Base-by-base conservation (phyloP, 2,113 vertebrate species). In the Columba janthina region DNA sequence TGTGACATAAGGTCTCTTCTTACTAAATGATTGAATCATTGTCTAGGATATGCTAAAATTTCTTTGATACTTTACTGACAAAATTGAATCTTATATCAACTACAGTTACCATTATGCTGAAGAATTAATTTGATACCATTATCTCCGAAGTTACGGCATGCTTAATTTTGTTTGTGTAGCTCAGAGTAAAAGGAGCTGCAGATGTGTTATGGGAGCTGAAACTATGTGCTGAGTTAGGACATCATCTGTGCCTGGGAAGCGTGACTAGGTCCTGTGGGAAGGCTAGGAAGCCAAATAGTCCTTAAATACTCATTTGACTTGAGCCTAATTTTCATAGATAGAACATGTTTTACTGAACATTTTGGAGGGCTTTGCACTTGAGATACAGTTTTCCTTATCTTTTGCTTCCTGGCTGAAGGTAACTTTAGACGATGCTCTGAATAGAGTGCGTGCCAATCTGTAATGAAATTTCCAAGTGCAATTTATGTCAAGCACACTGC, bases 401-500 rank as follows among this genome's bases (percentile, higher is more conserved):
- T 73, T 71, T 28, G 21, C 88, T 95, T 93, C 70, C 76, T 91
- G 86, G 93, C 86, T 88, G 88, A 89, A 95, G 72, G 62, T 87
- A 91, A 80, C 90, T 85, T 61, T 25, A 75, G 80, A 65, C 81
- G 90, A 85, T 88, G 53, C 69, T 88, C 62, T 53, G 53, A 95
- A 86, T 42, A 64, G 72, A n/a, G 26, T 66, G 76, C 0, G 7
- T 87, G 88, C 83, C 92, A 92, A 92, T 72, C 76, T 1, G 0
- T 90, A 97, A 94, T 97, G 93, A 62, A 95, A 48, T 94, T 97
- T 96, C 92, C 88, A 92, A 91, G 93, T 74, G 42, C 71, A 62
- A 7, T 96, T 94, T 88, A 72, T 95, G 81, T 95, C 83, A 90
- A 90, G 56, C 50, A 70, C 40, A 21, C 74, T 62, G 80, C 87